Base-by-base conservation (phyloP, 2,113 vertebrate species). In the Syrrhaptes paradoxus region DNA sequence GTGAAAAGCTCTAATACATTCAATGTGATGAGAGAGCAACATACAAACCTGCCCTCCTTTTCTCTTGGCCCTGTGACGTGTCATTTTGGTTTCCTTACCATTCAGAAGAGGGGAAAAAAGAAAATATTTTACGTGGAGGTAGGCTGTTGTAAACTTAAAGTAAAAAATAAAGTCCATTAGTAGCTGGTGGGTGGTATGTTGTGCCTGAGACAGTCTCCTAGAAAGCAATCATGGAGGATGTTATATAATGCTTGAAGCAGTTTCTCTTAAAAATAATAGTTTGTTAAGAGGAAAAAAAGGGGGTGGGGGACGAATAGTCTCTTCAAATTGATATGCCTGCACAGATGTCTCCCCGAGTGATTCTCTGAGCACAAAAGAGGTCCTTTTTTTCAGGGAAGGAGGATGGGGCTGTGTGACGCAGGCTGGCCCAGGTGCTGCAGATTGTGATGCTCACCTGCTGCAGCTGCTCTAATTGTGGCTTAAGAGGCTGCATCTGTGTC, bases 361-460 rank as follows among this genome's bases (percentile, higher is more conserved):
- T 22, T 57, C 13, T 10, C n/a, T 28, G 54, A 18, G 28, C 31
- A 48, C 66, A 16, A 11, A 29, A 52, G 36, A 49, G 49, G 34
- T 0, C 7, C 0, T 46, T 78, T 65, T 65, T 20, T 1, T 4
- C 54, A 10, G 24, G 31, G 1, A 5, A 6, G 25, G 10, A 57
- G 72, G 17, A 4, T 0, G 6, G 25, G 12, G 41, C 58, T 68
- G 41, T 2, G 16, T 13, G 70, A 7, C 15, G 38, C 92, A 28
- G 38, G 63, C 36, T 65, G 54, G 17, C 20, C 0, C 2, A 28
- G 34, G 19, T 54, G 51, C 68, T 54, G 61, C 80, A 67, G 46
- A 13, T 5, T 19, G 61, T 0, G 2, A 2, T 34, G 63, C 63
- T 84, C 5, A 0, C 20, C 34, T 0, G 0, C 45, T 74, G 63